These are phyloP conservation scores for Pseudomyrmex dendroicus DNA, from an alignment of 1,140 invertebrate genomes.

Conservation along the genomic window DNA sequence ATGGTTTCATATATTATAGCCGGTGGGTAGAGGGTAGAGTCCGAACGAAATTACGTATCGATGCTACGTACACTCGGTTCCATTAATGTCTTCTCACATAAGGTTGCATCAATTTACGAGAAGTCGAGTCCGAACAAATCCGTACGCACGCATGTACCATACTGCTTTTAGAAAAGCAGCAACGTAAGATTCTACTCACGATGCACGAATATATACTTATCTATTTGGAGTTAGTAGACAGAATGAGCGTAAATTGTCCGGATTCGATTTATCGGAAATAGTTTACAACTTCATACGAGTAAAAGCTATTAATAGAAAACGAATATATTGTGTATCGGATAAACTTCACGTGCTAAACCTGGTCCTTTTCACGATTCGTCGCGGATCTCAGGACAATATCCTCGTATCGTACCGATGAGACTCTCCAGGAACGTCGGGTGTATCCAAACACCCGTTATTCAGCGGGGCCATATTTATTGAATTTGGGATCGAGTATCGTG, in stretches of 20 bases:
- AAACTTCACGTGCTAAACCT: no score
- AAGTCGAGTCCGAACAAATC: not conserved
- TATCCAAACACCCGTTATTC: conserved; percentile 38
- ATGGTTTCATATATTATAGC: conserved; percentile 17
- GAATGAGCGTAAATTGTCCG: no score
- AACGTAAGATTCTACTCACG: no score
- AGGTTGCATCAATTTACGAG: not conserved
- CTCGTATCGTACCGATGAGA: conserved; percentile 6
- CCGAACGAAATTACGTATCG: not conserved
- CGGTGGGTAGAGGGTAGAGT: not conserved
- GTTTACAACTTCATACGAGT: no score
- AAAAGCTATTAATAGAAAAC: no score
- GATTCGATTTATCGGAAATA: no score
- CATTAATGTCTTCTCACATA: not conserved
- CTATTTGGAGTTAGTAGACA: no score
- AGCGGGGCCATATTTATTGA: conserved; percentile 48
- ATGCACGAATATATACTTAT: no score
- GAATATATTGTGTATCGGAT: no score
- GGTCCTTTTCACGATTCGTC: conserved; percentile 16
- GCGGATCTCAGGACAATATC: conserved; percentile 34
- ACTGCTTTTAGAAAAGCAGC: no score
- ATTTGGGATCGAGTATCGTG: conserved; percentile 33
- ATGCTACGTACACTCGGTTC: not conserved
- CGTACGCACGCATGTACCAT: no score
- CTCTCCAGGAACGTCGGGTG: conserved; percentile 18